Evolutionary conservation across 2,113 vertebrate species (phyloP), one percentile per base, ranked within the genome.

Genomic region (Hiodon alosoides): DNA sequence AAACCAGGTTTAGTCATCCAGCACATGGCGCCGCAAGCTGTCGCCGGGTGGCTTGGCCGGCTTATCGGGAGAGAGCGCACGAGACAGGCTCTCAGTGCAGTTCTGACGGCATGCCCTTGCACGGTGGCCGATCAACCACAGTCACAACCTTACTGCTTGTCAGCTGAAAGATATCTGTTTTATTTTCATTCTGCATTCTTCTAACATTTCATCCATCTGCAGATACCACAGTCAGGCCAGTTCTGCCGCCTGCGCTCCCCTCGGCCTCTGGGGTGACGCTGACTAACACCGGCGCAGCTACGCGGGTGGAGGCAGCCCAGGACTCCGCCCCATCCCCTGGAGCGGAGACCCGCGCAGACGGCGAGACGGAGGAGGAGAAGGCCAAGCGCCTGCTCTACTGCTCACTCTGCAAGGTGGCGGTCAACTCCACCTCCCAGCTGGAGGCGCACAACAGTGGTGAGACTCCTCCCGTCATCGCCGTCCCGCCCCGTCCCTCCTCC

Each of bases 361-460:
- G 13, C 0, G 58, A 71, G 58, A 71, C 61, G 3, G 61, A 71
- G 53, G 75, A 71, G 14, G 79, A 83, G 61, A 69, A n/a, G 52
- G 71, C 64, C 3, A 92, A 93, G 5, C 86, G 97, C 13, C 91
- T 99, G 5, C 95, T 99, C 7, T 99, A 99, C 89, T 99, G 97
- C 87, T 98, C 97, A 6, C 94, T 99, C 83, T 99, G 97, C 92
- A 98, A 98, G 86, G 96, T 99, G 64, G 96, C 96, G 46, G 97
- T 98, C 85, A 99, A 99, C 92, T 99, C 97, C 0, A 91, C 93
- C 70, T 99, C 97, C 0, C 97, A 99, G 91, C 92, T 99, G 86
- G 97, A 99, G 83, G 97, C 97, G 1, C 97, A 99, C 89, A 99
- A 97, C 90, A 98, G 92, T 55, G 97, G 97, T 99, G 83, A 95